Evolutionary conservation across 2,888 invertebrate species (phyloP).

Genomic region (Lycocerus yunnanus): DNA sequence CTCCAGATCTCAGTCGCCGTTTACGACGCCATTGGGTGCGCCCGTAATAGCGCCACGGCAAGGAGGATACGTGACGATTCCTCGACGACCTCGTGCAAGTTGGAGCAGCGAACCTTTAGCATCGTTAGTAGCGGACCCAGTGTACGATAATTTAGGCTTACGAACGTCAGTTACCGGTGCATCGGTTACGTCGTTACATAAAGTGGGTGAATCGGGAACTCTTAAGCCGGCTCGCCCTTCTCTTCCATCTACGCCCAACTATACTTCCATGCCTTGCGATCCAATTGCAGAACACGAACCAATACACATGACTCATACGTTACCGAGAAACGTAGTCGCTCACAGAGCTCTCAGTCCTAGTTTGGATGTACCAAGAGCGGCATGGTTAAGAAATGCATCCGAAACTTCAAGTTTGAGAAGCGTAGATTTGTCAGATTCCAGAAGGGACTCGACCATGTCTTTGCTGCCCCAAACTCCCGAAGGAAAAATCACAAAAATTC

Average conservation of each 20-base stretch:
- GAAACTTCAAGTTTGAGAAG: conserved; percentile 47
- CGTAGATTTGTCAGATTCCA: conserved; percentile 51
- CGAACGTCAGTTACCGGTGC: conserved; percentile 88
- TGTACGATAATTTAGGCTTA: conserved; percentile 84
- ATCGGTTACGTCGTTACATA: conserved; percentile 77
- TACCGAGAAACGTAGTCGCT: conserved; percentile 47
- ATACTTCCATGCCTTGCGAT: conserved; percentile 52
- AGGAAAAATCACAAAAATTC: conserved; percentile 64
- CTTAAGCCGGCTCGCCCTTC: conserved; percentile 59
- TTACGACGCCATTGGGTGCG: conserved; percentile 69
- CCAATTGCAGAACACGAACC: conserved; percentile 61
- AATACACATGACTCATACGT: conserved; percentile 55
- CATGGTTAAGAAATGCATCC: conserved; percentile 20
- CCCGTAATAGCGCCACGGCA: conserved; percentile 61
- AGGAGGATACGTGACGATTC: conserved; percentile 82
- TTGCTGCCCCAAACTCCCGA: conserved; percentile 32
- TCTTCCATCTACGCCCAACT: conserved; percentile 59
- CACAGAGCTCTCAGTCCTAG: conserved; percentile 57
- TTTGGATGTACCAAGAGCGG: conserved; percentile 58
- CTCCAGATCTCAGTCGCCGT: conserved; percentile 78
- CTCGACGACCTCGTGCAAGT: conserved; percentile 79
- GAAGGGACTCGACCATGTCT: conserved; percentile 48
- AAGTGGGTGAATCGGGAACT: conserved; percentile 60
- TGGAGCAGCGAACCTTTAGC: conserved; percentile 74
- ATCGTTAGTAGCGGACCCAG: conserved; percentile 68